phyloP scores from a whole-genome alignment of 1,140 invertebrate species.

The Papilio polytes region DNA sequence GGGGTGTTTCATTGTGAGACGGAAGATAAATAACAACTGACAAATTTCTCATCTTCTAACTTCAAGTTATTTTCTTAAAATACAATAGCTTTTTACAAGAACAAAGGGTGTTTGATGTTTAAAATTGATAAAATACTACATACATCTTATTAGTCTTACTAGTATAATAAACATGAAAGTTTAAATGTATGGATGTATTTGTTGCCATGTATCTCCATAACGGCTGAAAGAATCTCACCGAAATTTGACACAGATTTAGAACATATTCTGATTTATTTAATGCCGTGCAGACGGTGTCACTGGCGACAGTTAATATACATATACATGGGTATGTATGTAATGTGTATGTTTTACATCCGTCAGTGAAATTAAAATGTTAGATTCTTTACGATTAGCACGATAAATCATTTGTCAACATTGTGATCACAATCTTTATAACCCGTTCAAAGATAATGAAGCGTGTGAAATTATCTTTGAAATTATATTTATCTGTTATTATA shows the following conservation, averaged over 20 bases:
- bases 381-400: slow-evolving; percentile 2
- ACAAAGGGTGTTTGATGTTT: neutral
- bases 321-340: too few species aligned
- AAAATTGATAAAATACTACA: neutral
- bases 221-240: too few species aligned
- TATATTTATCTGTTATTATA: slow-evolving; percentile 15
- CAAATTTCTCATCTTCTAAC: slow-evolving; percentile 35
- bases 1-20: slow-evolving; percentile 31
- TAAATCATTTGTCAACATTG: slow-evolving; percentile 25
- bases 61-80: slow-evolving; percentile 19
- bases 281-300: too few species aligned
- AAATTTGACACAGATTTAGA: too few species aligned
- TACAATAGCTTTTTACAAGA: neutral
- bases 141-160: neutral
- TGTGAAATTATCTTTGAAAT: slow-evolving; percentile 7
- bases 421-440: slow-evolving; percentile 22
- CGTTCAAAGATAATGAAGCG: slow-evolving; percentile 4
- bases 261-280: too few species aligned
- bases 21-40: slow-evolving; percentile 36
- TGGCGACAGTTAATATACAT: too few species aligned
- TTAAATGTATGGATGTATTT: too few species aligned
- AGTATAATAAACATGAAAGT: too few species aligned
- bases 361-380: neutral
- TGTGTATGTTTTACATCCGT: neutral
- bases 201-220: too few species aligned